Conservation (phyloP, 2,797 vertebrate genomes). For the Ciconia nigra region DNA sequence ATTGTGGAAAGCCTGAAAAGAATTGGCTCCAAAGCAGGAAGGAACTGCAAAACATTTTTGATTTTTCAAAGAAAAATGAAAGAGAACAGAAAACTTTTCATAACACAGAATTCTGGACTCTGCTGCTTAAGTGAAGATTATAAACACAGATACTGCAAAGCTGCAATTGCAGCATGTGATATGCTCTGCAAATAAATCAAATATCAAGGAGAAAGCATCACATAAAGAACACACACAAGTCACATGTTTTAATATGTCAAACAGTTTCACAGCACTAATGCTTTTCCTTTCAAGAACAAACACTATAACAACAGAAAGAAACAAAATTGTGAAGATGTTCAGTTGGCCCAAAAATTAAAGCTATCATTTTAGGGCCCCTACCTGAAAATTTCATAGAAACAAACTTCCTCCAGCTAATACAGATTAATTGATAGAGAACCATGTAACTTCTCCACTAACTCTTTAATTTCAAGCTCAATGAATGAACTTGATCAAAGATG, state of each 20-base stretch:
- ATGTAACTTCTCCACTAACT: background rate
- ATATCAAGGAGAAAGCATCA: background rate
- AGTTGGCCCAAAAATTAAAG: background rate
- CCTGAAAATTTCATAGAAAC: background rate
- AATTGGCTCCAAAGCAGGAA: background rate
- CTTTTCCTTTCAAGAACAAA: background rate
- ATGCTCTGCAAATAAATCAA: background rate
- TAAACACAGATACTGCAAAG: background rate
- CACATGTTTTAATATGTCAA: background rate
- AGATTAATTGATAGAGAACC: background rate
- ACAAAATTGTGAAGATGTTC: background rate
- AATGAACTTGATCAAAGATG: background rate
- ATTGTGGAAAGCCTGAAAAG: background rate
- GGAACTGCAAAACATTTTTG: background rate
- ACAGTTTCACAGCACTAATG: background rate
- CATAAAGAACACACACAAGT: background rate
- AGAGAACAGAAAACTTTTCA: background rate
- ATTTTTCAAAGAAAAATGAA: background rate
- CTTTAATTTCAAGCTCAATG: background rate
- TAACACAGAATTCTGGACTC: background rate
- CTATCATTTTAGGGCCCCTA: background rate
- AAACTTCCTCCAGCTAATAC: background rate
- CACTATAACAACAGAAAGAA: background rate
- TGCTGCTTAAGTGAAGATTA: background rate
- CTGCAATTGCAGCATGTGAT: background rate